Conservation (phyloP, 2,888 invertebrate genomes). For the Ennomos quercinarius region DNA sequence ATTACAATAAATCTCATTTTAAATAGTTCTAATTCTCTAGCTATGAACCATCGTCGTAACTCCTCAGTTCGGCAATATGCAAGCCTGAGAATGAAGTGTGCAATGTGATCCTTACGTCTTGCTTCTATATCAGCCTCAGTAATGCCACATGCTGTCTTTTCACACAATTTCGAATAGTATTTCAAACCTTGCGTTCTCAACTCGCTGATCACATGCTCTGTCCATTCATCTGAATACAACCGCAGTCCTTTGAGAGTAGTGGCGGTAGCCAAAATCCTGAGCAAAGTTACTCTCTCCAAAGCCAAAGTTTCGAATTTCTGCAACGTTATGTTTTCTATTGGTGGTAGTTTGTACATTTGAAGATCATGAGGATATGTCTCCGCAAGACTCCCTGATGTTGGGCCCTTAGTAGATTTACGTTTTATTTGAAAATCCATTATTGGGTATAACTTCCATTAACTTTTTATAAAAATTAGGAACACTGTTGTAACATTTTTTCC, state of each 20-base stretch:
- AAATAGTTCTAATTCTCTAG: constrained; percentile 96
- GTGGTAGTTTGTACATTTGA: constrained; percentile 92
- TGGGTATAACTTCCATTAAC: neutral
- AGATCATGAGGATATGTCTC: constrained; percentile 90
- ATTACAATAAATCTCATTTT: constrained; percentile 90
- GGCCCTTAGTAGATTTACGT: constrained; percentile 69
- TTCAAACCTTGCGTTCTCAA: constrained; percentile 88
- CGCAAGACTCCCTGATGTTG: constrained; percentile 71
- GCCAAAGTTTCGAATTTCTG: constrained; percentile 95
- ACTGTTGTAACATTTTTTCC: too few species aligned
- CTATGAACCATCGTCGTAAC: constrained; percentile 94
- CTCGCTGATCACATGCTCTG: constrained; percentile 86
- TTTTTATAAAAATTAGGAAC: too few species aligned
- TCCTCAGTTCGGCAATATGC: constrained; percentile 96
- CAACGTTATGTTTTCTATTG: constrained; percentile 89
- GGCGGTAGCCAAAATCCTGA: constrained; percentile 91
- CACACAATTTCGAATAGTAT: constrained; percentile 87
- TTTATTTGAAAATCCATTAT: constrained; percentile 77
- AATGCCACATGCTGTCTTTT: constrained; percentile 81
- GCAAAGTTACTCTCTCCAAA: constrained; percentile 91
- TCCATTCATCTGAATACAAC: constrained; percentile 88
- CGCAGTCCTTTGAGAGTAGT: constrained; percentile 87
- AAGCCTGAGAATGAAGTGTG: constrained; percentile 96
- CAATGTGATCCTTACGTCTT: constrained; percentile 93
- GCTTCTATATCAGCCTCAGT: constrained; percentile 87